Base-by-base conservation (phyloP, 2,888 invertebrate species). In the Eretmocerus hayati region DNA sequence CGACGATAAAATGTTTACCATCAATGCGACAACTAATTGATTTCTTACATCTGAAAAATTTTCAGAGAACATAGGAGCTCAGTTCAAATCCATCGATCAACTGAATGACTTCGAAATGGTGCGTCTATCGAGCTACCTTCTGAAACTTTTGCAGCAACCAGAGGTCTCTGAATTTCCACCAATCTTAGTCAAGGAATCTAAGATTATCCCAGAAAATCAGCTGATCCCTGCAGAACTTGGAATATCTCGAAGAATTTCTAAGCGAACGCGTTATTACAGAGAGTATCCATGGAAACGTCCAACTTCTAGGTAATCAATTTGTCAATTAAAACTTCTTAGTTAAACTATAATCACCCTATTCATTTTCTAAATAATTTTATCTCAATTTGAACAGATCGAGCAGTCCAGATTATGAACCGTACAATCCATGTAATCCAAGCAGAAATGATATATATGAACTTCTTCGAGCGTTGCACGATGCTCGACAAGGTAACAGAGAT, bases 241-340 rank as follows among this genome's bases (percentile, higher is more conserved):
- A 5, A 46, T 48, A 8, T 42, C 42, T 23, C 53, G 48, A 2
- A 36, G 22, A 5, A 38, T 58, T 8, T 33, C 40, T 19, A 81
- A 81, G 56, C 71, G 80, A 52, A 75, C 78, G 13, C 74, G 80
- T 49, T 79, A 79, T 59, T 80, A 79, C 62, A 73, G 80, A 53
- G 76, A 77, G 56, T 81, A 80, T 67, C 80, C 81, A 20, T 80
- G 79, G 78, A 81, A 81, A 62, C 72, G 81, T 41, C 79, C 81
- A 60, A 79, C 77, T 52, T 26, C 26, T 26, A 67, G 73, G 62
- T 72, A 71, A 26, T 6, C 26, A 6, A 6, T 26, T n/a, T n/a
- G n/a, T n/a, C n/a, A n/a, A n/a, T n/a, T n/a, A n/a, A n/a, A n/a
- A n/a, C n/a, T n/a, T n/a, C n/a, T n/a, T n/a, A n/a, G n/a, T n/a